Evolutionary conservation across 1,140 invertebrate genomes (phyloP).

Genomic region (Dendrolimus kikuchii): DNA sequence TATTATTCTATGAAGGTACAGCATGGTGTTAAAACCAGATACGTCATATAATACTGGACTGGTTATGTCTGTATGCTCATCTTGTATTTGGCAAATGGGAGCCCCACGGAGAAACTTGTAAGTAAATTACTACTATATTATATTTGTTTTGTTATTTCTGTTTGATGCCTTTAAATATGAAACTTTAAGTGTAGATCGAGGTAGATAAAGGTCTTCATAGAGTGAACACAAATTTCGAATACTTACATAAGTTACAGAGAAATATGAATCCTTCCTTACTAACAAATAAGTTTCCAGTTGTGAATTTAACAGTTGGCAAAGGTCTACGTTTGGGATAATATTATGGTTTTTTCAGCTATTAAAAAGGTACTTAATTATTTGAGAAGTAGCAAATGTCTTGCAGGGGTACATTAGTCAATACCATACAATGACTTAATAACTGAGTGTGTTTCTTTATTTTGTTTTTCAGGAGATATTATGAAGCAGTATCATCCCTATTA

Average conservation of each 20-base stretch:
- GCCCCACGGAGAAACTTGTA: constrained; percentile 67
- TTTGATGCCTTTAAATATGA: too few species aligned
- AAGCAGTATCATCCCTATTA: constrained; percentile 59
- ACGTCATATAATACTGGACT: constrained; percentile 68
- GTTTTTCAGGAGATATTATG: constrained; percentile 68
- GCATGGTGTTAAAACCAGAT: constrained; percentile 64
- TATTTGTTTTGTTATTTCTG: too few species aligned
- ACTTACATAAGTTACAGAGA: too few species aligned
- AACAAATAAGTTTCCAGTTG: too few species aligned
- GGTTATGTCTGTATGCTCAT: constrained; percentile 63
- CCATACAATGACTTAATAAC: not conserved
- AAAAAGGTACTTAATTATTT: too few species aligned
- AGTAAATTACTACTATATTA: constrained; percentile 24
- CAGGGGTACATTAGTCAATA: not conserved
- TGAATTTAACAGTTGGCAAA: too few species aligned
- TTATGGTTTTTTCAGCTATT: too few species aligned
- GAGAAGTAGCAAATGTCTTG: not conserved
- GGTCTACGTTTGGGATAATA: too few species aligned
- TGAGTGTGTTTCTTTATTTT: constrained; percentile 13
- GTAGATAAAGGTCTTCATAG: too few species aligned
- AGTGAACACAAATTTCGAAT: too few species aligned
- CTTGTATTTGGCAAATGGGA: constrained; percentile 71
- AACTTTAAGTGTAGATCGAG: too few species aligned
- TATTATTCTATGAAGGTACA: constrained; percentile 61
- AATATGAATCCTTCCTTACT: too few species aligned